Evolutionary conservation across 2,797 vertebrate species (phyloP).

Genomic region (Megaceryle alcyon): DNA sequence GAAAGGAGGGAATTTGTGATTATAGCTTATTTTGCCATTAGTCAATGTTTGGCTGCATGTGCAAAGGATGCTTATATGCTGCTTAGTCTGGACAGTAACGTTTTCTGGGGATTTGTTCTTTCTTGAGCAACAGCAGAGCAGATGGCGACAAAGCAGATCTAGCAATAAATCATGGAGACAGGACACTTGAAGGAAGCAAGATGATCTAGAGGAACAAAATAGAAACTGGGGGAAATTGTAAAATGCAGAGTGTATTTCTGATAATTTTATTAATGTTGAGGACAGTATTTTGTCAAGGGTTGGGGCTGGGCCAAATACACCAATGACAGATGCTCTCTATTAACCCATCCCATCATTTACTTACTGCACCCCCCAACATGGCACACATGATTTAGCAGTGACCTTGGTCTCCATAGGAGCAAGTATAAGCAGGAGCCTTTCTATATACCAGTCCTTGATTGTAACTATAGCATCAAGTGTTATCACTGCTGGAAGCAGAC

Average conservation of each 20-base stretch:
- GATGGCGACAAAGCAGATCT: conserved; percentile 56
- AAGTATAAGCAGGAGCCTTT: neutral
- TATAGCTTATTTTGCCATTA: neutral
- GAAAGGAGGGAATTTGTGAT: conserved; percentile 60
- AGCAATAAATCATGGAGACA: conserved; percentile 52
- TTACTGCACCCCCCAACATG: neutral
- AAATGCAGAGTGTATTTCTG: neutral
- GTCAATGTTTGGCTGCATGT: conserved; percentile 50
- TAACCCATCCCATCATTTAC: neutral
- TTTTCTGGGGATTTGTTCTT: conserved; percentile 49
- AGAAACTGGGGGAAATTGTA: conserved; percentile 18
- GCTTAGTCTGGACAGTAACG: conserved; percentile 48
- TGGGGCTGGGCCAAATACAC: neutral
- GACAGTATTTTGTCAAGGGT: neutral
- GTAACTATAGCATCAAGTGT: neutral
- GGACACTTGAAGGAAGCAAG: conserved; percentile 23
- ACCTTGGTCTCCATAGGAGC: neutral
- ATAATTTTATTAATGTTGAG: conserved; percentile 15
- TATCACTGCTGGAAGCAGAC: neutral
- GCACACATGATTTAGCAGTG: neutral
- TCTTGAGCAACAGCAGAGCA: conserved; percentile 51
- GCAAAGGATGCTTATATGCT: conserved; percentile 4
- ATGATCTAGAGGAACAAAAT: neutral
- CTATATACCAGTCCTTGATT: neutral
- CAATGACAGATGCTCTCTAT: neutral